A percentile compares a stretch with the other conserved stretches of the same genome.
phyloP scores from a whole-genome alignment of 2,113 vertebrate species.

The Atlantisia rogersi region DNA sequence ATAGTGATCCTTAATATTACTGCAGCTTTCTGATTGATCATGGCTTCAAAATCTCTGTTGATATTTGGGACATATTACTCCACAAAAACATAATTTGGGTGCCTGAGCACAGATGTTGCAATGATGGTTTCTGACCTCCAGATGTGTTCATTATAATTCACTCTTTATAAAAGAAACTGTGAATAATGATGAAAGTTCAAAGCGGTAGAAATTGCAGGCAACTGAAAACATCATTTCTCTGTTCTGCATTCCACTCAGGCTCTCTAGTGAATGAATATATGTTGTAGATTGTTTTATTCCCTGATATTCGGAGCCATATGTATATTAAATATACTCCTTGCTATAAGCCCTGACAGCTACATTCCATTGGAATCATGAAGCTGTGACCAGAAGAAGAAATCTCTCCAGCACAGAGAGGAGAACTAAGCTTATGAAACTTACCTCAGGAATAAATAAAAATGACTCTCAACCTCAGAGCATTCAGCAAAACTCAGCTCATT shows the following conservation, averaged over 20 bases:
- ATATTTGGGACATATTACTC: background rate
- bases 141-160: constrained; percentile 29
- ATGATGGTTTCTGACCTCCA: background rate
- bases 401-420: constrained; percentile 8
- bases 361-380: constrained; percentile 49
- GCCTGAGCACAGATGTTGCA: background rate
- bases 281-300: constrained; percentile 44
- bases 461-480: background rate
- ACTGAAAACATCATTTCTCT: constrained; percentile 3
- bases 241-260: constrained; percentile 17
- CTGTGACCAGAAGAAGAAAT: constrained; percentile 61
- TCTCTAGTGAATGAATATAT: constrained; percentile 43
- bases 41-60: background rate
- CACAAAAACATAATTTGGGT: background rate
- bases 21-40: constrained; percentile 6
- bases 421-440: constrained; percentile 40
- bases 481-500: constrained; percentile 13
- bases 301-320: constrained; percentile 24
- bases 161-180: background rate
- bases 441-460: constrained; percentile 57
- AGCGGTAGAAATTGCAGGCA: constrained; percentile 1
- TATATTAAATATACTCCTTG: constrained; percentile 60
- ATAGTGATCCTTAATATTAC: background rate
- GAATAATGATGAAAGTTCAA: constrained; percentile 26
- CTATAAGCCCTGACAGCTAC: constrained; percentile 63